Evolutionary conservation across 2,113 vertebrate species (phyloP), one percentile per base, ranked within the genome.

Genomic region (Sorex araneus): DNA sequence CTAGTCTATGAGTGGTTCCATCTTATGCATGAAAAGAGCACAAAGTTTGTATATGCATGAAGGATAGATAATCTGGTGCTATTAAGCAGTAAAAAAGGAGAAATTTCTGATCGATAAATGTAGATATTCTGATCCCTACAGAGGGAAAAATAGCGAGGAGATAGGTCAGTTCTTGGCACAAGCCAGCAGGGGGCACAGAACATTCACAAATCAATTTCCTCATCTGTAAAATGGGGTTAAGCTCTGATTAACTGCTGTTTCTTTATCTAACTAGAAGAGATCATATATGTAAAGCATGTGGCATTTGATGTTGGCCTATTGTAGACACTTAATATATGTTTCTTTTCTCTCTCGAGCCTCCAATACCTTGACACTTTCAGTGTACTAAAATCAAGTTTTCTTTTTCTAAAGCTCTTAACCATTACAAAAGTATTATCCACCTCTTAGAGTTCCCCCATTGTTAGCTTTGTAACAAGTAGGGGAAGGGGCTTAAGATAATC

Each of bases 161-260:
- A 64, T 15, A 87, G 34, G 2, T 74, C 8, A 30, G 13, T 87
- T 82, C 60, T 89, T 87, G 74, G 47, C 34, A 13, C 34, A 76
- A 86, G 81, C 81, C 76, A 93, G 66, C n/a, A 91, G 90, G 57
- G 75, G 73, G 50, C 94, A 95, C 32, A 76, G 16, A 80, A 87
- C 32, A 93, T 90, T 95, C 82, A 87, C 60, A 79, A 70, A 92
- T 93, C 76, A 79, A 89, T 91, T 83, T 93, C 57, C 32, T 92
- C 86, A 90, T 90, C 90, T 95, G 90, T 95, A 84, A 92, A 95
- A 94, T 84, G 95, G 91, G 85, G 43, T 78, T 92, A 92, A 93
- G 16, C 64, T 75, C 25, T 15, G 69, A 60, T 66, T 11, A 40
- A 40, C 40, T 40, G 32, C 60, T 50, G 45, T 81, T 93, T 85